A percentile compares a stretch with the other conserved stretches of the same genome.
These are phyloP conservation scores for Tokudaia tokunoshimensis DNA, from an alignment of 2,797 vertebrate species.

Conservation along the genomic window DNA sequence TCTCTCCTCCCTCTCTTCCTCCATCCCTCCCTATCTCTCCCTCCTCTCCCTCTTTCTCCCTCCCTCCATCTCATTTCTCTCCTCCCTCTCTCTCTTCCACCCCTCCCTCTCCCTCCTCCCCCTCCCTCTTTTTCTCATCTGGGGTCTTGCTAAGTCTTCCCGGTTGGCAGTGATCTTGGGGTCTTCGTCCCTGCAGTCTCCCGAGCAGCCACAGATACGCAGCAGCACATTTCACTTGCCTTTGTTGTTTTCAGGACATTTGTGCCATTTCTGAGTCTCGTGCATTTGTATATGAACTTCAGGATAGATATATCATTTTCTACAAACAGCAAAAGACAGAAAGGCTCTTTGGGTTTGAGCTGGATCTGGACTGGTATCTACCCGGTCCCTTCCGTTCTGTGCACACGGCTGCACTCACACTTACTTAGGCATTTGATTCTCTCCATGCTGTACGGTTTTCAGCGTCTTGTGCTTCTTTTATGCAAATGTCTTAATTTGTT, in stretches of 20 bases:
- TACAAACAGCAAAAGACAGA: not conserved
- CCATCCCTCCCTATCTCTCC: too few relatives aligned
- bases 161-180: not conserved
- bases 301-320: not conserved
- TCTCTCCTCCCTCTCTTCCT: too few relatives aligned
- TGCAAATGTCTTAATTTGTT: not conserved
- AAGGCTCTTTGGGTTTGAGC: not conserved
- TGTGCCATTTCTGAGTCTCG: too few relatives aligned
- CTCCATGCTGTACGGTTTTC: not conserved
- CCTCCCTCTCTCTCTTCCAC: too few relatives aligned
- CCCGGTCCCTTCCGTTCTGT: not conserved
- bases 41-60: too few relatives aligned
- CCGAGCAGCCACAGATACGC: not conserved
- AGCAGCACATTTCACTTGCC: too few relatives aligned
- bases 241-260: not conserved
- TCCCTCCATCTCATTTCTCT: too few relatives aligned
- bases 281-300: not conserved
- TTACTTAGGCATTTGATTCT: not conserved
- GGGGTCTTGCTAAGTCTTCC: not conserved
- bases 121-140: not conserved
- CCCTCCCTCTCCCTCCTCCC: too few relatives aligned
- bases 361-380: not conserved
- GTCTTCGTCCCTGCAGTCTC: not conserved
- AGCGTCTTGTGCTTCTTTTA: not conserved
- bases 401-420: not conserved